Base-by-base conservation (phyloP, 2,797 vertebrate genomes). In the Hylomyscus alleni region DNA sequence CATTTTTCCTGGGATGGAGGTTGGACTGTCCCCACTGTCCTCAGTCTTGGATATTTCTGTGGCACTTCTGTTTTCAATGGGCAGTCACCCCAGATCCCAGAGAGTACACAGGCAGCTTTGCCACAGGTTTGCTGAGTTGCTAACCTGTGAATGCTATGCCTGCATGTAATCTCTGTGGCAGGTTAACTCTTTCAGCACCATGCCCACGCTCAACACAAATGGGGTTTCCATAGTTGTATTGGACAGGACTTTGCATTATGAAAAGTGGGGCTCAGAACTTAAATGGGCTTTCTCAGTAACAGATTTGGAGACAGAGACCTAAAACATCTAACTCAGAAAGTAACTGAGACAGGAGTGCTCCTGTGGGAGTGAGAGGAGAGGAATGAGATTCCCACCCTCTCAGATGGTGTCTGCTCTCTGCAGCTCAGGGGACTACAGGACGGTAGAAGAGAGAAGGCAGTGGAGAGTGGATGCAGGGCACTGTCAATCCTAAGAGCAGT, bases 261-360 rank as follows among this genome's bases (percentile, higher is more conserved):
- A 94, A 96, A 94, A 97, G 8, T 8, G 80, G 81, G 60, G 67
- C 34, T 52, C n/a, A 31, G 87, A 50, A 24, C 77, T 37, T 78
- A 81, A 85, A 78, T 76, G 62, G 69, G n/a, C 96, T 90, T 91
- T 65, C 60, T 65, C 34, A 47, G 52, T 17, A 44, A 85, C 54
- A 85, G 52, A 47, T 58, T 44, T 69, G 91, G 19, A 60, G 37
- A 34, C 77, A 69, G 6, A 97, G 81, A 40, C 10, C 17, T 44
- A 67, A 84, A 56, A 60, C 3, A 81, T 29, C 34, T 93, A 72
- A 89, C 47, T 47, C 0, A 81, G 31, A 97, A 84, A 95, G 54
- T 62, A 94, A 56, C 14, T 72, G 47, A 95, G 77, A 37, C 22
- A 54, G 31, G 40, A 52, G 22, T 65, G 29, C 31, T 85, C 65